Percentiles rank a stretch among this genome's conserved stretches.
These are phyloP conservation scores for Thymelicus sylvestris DNA, from an alignment of 2,888 invertebrate species.

Conservation along the genomic window DNA sequence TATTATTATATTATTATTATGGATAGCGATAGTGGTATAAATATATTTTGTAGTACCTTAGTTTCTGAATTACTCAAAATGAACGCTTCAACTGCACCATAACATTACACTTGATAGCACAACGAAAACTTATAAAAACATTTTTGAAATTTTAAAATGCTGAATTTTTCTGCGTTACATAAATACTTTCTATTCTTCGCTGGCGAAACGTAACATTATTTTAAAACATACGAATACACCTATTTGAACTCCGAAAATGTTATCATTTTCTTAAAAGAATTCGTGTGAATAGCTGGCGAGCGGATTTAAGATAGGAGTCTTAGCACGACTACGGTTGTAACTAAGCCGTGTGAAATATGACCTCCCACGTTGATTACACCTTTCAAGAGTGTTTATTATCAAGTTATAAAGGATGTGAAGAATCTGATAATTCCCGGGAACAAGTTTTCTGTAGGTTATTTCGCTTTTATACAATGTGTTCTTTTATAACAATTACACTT, in stretches of 20 bases:
- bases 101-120: too few species aligned
- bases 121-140: not conserved
- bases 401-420: not conserved
- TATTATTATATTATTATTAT: too few species aligned
- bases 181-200: not conserved
- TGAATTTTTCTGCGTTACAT: not conserved
- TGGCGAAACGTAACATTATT: not conserved
- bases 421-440: not conserved
- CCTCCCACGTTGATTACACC: not conserved
- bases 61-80: too few species aligned
- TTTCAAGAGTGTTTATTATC: not conserved
- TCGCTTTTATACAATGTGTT: too few species aligned
- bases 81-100: too few species aligned
- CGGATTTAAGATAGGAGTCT: not conserved
- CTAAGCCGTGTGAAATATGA: not conserved
- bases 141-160: not conserved
- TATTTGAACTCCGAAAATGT: not conserved
- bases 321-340: not conserved
- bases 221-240: not conserved
- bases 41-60: too few species aligned
- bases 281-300: not conserved
- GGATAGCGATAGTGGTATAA: too few species aligned
- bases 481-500: too few species aligned
- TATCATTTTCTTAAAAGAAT: conserved; percentile 6
- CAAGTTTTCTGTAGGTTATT: too few species aligned